Conservation (phyloP, 2,113 vertebrate genomes). For the Diadophis punctatus region DNA sequence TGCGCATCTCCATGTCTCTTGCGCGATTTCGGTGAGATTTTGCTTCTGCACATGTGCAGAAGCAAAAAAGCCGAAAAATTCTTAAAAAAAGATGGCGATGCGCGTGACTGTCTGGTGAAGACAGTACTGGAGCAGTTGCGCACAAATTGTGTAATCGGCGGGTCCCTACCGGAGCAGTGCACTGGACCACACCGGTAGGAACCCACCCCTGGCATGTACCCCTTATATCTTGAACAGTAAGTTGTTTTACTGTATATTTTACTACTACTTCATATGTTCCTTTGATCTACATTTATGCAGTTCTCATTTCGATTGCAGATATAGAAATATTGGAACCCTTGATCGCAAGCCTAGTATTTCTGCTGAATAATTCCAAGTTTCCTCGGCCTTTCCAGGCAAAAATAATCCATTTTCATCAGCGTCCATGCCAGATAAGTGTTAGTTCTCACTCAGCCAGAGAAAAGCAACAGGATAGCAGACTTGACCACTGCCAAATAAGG, state of each 20-base stretch:
- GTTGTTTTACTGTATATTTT: no score
- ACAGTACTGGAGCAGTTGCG: no score
- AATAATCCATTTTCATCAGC: neutral
- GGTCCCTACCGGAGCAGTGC: no score
- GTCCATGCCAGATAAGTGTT: neutral
- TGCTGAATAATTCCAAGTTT: neutral
- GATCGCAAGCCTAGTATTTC: neutral
- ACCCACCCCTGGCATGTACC: no score
- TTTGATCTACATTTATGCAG: neutral
- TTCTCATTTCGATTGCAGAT: neutral
- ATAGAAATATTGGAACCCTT: neutral
- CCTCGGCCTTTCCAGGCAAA: neutral
- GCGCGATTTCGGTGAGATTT: no score
- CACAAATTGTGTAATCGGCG: no score
- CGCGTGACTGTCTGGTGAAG: no score
- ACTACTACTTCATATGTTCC: neutral
- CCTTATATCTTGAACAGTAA: neutral
- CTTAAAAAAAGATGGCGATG: no score
- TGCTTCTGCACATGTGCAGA: no score
- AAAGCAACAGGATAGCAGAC: neutral
- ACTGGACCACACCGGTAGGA: no score
- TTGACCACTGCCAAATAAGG: neutral
- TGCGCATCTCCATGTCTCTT: no score
- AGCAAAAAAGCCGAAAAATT: no score
- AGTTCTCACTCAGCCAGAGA: neutral